Evolutionary conservation across 2,113 vertebrate species (phyloP).

Genomic region (Trochalopteron elliotii): DNA sequence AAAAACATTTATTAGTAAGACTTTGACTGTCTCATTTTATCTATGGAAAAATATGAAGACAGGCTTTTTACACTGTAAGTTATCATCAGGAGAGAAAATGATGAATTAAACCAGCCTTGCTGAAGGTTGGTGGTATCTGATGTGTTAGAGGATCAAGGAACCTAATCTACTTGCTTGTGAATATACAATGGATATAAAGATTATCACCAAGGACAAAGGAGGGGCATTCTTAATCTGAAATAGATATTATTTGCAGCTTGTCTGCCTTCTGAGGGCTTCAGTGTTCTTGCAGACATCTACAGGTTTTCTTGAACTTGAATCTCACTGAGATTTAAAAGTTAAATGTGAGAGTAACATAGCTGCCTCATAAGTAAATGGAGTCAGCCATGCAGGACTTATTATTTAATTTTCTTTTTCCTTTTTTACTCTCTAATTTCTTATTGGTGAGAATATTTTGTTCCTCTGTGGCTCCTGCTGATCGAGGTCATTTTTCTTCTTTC

Average conservation of each 20-base stretch:
- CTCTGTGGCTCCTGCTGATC: not conserved
- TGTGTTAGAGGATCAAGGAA: not conserved
- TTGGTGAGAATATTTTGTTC: not conserved
- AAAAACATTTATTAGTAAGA: not conserved
- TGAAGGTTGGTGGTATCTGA: not conserved
- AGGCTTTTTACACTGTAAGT: not conserved
- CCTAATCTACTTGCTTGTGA: not conserved
- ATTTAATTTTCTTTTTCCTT: not conserved
- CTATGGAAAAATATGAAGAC: not conserved
- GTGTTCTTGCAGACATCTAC: not conserved
- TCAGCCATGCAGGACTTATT: not conserved
- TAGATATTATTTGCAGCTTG: not conserved
- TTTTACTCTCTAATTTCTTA: not conserved
- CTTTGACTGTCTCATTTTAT: not conserved
- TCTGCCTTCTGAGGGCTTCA: not conserved
- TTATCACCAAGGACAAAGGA: not conserved
- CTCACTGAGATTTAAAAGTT: not conserved
- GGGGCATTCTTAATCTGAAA: not conserved
- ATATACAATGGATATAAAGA: not conserved
- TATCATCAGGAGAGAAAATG: not conserved
- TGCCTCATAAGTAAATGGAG: not conserved
- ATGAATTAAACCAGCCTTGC: not conserved
- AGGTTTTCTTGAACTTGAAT: not conserved
- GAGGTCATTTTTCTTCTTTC: not conserved
- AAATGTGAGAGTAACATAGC: accelerated